Base-by-base conservation (phyloP, 2,113 vertebrate genomes). In the Vicugna pacos region DNA sequence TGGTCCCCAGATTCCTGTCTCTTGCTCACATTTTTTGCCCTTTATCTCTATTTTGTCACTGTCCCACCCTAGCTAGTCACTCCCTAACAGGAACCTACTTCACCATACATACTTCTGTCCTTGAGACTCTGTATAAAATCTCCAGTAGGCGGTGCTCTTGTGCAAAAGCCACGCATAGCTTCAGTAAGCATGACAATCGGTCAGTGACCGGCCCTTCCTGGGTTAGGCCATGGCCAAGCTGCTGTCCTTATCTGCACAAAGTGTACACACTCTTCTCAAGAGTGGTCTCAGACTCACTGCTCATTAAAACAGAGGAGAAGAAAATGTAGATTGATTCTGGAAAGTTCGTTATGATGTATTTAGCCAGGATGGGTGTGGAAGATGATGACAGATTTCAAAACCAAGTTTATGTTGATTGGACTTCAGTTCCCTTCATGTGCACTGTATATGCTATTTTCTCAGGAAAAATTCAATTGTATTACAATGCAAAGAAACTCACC, bases 301-400 rank as follows among this genome's bases (percentile, higher is more conserved):
- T 93, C 56, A 89, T 76, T n/a, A 79, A 50, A 86, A 65, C 82
- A 93, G 38, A 93, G 32, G 58, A 91, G 35, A 50, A 30, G 14
- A 70, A 65, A 81, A 86, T 77, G 42, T 79, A 35, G 72, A 60
- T n/a, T 42, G 5, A 72, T 94, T 92, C 35, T 80, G 56, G 52
- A 69, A 94, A 85, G 46, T 58, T 83, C 24, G 32, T 77, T 91
- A 65, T 56, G 48, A 80, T 84, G 20, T 83, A 26, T 3, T 85
- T 82, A 80, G 26, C 16, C 26, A 91, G 32, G n/a, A 30, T 65
- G 32, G 30, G 5, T 79, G 5, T 26, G 5, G 6, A 1, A 76
- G 38, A 89, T 4, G 7, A 28, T 87, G 42, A 52, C 13, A 62
- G 46, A 54, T 38, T 56, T 20, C 5, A 85, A 82, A 85, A 65